These are phyloP conservation scores for Carlito syrichta DNA, from an alignment of 2,113 vertebrate genomes.

Conservation along the genomic window DNA sequence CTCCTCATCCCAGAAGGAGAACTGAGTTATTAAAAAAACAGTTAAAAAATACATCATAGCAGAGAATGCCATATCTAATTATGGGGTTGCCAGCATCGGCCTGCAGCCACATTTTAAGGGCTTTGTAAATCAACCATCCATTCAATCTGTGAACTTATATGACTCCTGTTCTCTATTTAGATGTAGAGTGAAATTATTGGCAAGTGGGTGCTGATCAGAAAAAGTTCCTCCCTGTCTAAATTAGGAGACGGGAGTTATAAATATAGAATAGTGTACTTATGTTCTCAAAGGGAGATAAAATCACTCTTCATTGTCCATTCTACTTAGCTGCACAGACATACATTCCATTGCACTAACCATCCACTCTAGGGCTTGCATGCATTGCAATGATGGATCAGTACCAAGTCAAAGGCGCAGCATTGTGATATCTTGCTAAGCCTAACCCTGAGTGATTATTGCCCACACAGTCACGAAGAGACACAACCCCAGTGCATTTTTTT, in stretches of 20 bases:
- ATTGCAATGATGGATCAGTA: background rate
- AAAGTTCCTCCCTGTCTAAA: slow-evolving; percentile 65
- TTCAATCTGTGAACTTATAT: slow-evolving; percentile 73
- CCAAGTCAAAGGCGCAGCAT: background rate
- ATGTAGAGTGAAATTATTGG: slow-evolving; percentile 63
- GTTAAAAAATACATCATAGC: slow-evolving; percentile 65
- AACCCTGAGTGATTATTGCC: background rate
- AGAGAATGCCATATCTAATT: slow-evolving; percentile 71
- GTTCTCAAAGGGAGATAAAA: slow-evolving; percentile 55
- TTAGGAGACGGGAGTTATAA: slow-evolving; percentile 61
- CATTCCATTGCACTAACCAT: background rate
- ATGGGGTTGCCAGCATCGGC: slow-evolving; percentile 73
- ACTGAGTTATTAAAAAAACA: slow-evolving; percentile 72
- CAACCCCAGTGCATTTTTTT: background rate
- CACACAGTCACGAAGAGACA: background rate
- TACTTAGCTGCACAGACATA: slow-evolving; percentile 24
- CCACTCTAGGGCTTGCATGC: background rate
- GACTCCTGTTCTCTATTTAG: slow-evolving; percentile 70
- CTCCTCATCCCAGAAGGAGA: slow-evolving; percentile 70
- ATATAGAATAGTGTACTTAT: slow-evolving; percentile 64
- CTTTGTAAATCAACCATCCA: slow-evolving; percentile 68
- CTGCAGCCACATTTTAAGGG: slow-evolving; percentile 71
- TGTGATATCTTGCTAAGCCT: background rate
- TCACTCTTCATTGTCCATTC: slow-evolving; percentile 59
- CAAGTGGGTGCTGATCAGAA: slow-evolving; percentile 68